A percentile compares a stretch with the other conserved stretches of the same genome.
Conservation (phyloP, 1,140 invertebrate species). For the Drosophila eugracilis region DNA sequence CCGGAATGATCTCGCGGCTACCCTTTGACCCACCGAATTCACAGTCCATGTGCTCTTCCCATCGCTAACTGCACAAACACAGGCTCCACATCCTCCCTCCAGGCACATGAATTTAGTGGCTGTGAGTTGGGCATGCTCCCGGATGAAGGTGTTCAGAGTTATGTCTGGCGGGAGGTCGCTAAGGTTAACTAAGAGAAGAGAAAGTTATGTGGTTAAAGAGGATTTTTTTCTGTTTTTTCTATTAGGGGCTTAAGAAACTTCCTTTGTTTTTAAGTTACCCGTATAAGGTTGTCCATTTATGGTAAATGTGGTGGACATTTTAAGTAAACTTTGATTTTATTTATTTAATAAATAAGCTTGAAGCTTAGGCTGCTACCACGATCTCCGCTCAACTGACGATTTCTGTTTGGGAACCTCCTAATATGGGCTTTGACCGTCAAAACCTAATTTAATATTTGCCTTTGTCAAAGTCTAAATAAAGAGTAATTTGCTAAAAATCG, state of each 20-base stretch:
- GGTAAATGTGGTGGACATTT: slow-evolving; percentile 80
- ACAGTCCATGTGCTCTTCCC: slow-evolving; percentile 88
- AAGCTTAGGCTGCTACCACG: too few relatives aligned
- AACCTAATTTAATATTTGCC: slow-evolving; percentile 25
- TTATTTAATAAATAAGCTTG: neutral
- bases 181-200: slow-evolving; percentile 56
- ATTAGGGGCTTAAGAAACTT: neutral
- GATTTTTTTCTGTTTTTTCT: too few relatives aligned
- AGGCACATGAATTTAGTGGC: slow-evolving; percentile 93
- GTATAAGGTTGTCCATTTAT: slow-evolving; percentile 84
- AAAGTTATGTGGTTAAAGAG: neutral
- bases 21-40: slow-evolving; percentile 88
- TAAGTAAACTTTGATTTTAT: neutral
- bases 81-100: slow-evolving; percentile 94
- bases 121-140: slow-evolving; percentile 88
- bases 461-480: slow-evolving; percentile 17
- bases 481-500: slow-evolving; percentile 10
- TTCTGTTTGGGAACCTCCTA: neutral
- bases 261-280: slow-evolving; percentile 59
- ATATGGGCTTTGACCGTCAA: slow-evolving; percentile 8
- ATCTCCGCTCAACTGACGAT: slow-evolving; percentile 11
- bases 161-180: slow-evolving; percentile 85
- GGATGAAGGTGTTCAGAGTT: slow-evolving; percentile 89
- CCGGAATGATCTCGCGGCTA: neutral
- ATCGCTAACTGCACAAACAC: slow-evolving; percentile 88